A percentile compares a stretch with the other conserved stretches of the same genome.
phyloP scores from a whole-genome alignment of 2,888 invertebrate species.

The Cephus runcator region DNA sequence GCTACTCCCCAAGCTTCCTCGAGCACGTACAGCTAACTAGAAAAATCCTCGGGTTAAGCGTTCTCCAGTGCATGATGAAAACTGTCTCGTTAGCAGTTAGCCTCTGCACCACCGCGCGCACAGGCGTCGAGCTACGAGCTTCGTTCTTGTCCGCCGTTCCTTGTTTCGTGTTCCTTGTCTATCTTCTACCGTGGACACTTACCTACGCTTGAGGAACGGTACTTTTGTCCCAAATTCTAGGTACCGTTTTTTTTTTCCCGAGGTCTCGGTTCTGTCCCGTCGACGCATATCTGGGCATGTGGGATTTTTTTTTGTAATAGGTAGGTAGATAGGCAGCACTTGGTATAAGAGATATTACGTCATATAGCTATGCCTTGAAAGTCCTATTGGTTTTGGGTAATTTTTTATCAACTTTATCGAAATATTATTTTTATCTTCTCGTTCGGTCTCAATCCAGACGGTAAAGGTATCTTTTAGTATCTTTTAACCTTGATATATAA shows the following conservation, averaged over 20 bases:
- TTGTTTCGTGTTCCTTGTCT: background rate
- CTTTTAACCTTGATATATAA: too few species aligned
- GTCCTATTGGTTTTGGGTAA: background rate
- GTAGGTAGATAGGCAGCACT: background rate
- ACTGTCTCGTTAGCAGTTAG: constrained; percentile 50
- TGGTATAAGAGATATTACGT: background rate
- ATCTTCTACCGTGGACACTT: background rate
- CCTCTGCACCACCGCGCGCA: background rate
- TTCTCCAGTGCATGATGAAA: constrained; percentile 41
- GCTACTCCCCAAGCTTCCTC: background rate
- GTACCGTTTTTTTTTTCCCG: background rate
- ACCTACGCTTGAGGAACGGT: background rate
- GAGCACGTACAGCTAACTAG: constrained; percentile 35
- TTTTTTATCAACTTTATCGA: background rate
- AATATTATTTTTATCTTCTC: background rate
- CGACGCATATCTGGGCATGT: background rate
- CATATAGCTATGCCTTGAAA: background rate
- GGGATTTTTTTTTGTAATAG: background rate
- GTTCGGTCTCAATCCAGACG: rapidly evolving
- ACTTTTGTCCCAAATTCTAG: background rate
- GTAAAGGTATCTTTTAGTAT: too few species aligned
- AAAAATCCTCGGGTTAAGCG: constrained; percentile 43
- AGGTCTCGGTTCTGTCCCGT: too few species aligned
- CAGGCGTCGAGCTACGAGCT: background rate
- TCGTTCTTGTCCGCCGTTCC: background rate